Evolutionary conservation across 2,797 vertebrate species (phyloP).

Genomic region (Fratercula arctica): DNA sequence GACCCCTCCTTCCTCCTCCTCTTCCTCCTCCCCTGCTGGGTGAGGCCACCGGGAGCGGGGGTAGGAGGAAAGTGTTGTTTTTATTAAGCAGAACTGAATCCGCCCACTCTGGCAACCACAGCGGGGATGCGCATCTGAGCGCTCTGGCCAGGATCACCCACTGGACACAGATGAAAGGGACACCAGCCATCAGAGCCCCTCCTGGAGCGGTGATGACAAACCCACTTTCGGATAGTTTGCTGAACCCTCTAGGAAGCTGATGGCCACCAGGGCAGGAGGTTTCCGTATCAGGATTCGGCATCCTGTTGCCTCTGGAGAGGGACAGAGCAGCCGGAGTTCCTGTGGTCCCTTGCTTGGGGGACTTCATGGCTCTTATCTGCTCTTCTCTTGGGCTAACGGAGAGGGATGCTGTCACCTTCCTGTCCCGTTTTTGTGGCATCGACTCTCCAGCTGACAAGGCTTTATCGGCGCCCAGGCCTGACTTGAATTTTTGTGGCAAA

Average conservation of each 20-base stretch:
- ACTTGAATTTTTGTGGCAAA: background rate
- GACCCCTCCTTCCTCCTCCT: too few relatives aligned
- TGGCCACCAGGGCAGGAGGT: background rate
- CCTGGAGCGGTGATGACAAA: accelerated
- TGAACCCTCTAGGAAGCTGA: background rate
- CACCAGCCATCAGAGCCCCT: background rate
- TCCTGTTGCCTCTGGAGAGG: background rate
- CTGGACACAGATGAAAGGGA: accelerated
- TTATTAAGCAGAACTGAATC: background rate
- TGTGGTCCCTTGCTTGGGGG: background rate
- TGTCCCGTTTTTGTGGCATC: accelerated
- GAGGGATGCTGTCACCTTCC: background rate
- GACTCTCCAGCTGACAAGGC: background rate
- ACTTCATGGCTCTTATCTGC: background rate
- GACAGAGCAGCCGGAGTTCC: background rate
- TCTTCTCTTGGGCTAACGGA: background rate
- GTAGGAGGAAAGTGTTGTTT: background rate
- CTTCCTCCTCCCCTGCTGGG: background rate
- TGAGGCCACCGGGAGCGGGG: accelerated
- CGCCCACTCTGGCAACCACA: accelerated
- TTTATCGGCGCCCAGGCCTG: background rate
- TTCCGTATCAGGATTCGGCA: accelerated
- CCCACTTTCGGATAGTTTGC: accelerated
- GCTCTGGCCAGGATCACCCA: background rate
- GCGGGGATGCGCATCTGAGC: accelerated